Conservation (phyloP, 2,797 vertebrate genomes). For the Propithecus deckenii region DNA sequence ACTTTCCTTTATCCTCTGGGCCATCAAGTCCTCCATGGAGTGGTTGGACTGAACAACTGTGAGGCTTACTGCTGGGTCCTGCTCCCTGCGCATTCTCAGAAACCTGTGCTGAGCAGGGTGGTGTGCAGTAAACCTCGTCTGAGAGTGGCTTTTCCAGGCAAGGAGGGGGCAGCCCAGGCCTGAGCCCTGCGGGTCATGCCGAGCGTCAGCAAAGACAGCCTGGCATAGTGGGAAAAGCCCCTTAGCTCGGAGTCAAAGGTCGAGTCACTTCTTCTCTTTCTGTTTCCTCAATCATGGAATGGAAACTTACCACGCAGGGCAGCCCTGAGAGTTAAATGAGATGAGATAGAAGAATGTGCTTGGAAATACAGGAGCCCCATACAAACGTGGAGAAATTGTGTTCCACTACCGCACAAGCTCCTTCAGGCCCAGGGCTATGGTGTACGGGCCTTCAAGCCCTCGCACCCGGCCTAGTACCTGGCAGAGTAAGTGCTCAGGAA, state of each 20-base stretch:
- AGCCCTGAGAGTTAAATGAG: background rate
- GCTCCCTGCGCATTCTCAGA: conserved; percentile 41
- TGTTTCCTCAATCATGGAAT: conserved; percentile 43
- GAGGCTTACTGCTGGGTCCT: background rate
- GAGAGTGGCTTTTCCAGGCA: background rate
- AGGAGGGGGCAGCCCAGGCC: background rate
- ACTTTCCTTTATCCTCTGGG: background rate
- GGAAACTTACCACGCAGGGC: conserved; percentile 21
- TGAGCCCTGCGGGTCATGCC: background rate
- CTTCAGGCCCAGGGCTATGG: background rate
- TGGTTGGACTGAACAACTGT: background rate
- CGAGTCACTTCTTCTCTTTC: conserved; percentile 48
- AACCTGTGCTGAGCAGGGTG: background rate
- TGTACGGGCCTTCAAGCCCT: background rate
- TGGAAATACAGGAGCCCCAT: background rate
- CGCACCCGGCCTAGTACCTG: background rate
- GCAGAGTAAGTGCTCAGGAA: background rate
- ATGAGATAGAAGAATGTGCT: background rate
- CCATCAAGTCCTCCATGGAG: background rate
- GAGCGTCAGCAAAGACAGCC: background rate
- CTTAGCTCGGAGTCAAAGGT: conserved; percentile 53
- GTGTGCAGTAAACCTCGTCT: background rate
- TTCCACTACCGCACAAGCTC: background rate
- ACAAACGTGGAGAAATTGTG: background rate
- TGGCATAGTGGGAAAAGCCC: conserved; percentile 50